Evolutionary conservation across 2,888 invertebrate genomes (phyloP).

Genomic region (Agonopterix alstromeriana): DNA sequence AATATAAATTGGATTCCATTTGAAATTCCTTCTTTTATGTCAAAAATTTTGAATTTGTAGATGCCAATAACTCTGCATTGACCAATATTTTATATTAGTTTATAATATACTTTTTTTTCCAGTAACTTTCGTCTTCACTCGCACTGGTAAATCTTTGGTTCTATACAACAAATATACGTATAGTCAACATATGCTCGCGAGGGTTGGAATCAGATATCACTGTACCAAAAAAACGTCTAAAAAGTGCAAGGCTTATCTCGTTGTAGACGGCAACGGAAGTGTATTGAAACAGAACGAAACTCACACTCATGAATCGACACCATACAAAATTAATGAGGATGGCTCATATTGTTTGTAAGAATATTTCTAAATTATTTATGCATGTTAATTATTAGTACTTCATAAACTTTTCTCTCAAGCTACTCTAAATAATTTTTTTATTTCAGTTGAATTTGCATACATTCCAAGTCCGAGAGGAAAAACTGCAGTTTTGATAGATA

Average conservation of each 20-base stretch:
- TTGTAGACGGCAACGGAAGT: constrained; percentile 4
- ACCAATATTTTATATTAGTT: no score
- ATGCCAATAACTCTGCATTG: no score
- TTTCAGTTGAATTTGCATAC: no score
- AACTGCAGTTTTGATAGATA: no score
- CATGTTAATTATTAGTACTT: no score
- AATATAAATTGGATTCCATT: no score
- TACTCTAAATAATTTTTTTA: no score
- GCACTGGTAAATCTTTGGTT: not conserved
- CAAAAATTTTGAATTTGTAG: no score
- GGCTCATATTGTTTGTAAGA: not conserved
- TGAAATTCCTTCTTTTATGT: no score
- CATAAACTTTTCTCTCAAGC: no score
- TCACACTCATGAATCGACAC: constrained; percentile 10
- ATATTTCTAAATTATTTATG: no score
- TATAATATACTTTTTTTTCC: not conserved
- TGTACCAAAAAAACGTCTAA: constrained; percentile 15
- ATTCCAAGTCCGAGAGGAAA: no score
- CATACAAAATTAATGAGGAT: not conserved
- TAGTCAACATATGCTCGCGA: not conserved
- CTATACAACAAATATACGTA: not conserved
- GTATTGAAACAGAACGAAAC: constrained; percentile 6
- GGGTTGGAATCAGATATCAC: constrained; percentile 19
- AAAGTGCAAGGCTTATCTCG: constrained; percentile 5
- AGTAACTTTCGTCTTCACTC: not conserved